Base-by-base conservation (phyloP, 2,888 invertebrate species). In the Dione juno region DNA sequence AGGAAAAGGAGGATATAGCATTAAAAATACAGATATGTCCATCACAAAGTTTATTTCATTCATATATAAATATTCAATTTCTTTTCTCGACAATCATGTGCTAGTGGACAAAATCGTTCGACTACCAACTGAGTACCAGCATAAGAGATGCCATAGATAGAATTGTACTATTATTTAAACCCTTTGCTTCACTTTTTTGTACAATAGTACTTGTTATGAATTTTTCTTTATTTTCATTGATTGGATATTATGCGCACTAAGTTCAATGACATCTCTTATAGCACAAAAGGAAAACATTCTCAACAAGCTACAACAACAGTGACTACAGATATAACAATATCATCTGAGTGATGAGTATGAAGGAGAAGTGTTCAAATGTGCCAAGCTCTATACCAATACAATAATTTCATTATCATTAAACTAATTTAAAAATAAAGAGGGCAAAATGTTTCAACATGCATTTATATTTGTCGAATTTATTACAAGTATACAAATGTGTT, bases 11-110 rank as follows among this genome's bases (percentile, higher is more conserved):
- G 77, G 77, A 82, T 71, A 81, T 83, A 81, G 80, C 79, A 90
- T 86, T 90, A 83, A 90, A 90, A 90, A 90, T 88, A 88, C 89
- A 85, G 84, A 84, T 81, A 83, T 83, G 83, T 67, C 81, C 84
- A 77, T 80, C 80, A 84, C 84, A 88, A 86, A 81, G 85, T 89
- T 90, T 90, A 90, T 90, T 89, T 84, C 83, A 85, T 85, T 80
- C 80, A 80, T 88, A 88, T 88, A 88, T 72, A 72, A 57, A 73
- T 72, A 71, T 58, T 52, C 66, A 35, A 53, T 57, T 59, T 28
- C 53, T 67, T 69, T 65, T 57, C 70, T 70, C 67, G 65, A 68
- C 74, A 74, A 41, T 70, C 70, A 53, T 52, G 64, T 71, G 66
- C 59, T 52, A 73, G 59, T 61, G 66, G 52, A 65, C 52, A 69